These are phyloP conservation scores for Fistularia tabacaria DNA, from an alignment of 2,797 vertebrate species.

Conservation along the genomic window DNA sequence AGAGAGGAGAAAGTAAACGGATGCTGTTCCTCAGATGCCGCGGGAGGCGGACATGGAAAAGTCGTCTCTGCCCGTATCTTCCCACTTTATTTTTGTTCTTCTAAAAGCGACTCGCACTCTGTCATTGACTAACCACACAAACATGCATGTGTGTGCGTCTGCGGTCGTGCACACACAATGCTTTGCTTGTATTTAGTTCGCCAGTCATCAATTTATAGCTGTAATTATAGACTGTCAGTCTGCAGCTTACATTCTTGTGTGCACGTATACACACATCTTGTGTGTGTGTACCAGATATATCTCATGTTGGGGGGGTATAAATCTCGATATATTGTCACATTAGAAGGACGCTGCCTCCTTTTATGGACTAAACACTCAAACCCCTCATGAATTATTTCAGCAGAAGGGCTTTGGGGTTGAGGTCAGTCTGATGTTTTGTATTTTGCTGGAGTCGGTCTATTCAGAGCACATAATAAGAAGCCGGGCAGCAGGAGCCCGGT, in stretches of 20 bases:
- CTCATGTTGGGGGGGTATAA: background rate
- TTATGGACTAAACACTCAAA: too few relatives aligned
- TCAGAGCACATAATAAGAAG: too few relatives aligned
- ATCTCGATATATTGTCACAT: too few relatives aligned
- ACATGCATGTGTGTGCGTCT: conserved; percentile 3
- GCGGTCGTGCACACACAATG: background rate
- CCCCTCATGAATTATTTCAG: too few relatives aligned
- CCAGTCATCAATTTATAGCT: conserved; percentile 65
- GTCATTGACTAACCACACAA: conserved; percentile 65
- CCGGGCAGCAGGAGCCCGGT: too few relatives aligned
- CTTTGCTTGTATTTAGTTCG: conserved; percentile 41
- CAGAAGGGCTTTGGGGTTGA: too few relatives aligned
- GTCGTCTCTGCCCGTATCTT: conserved; percentile 36
- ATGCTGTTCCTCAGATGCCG: conserved; percentile 5
- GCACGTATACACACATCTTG: conserved; percentile 1
- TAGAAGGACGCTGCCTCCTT: too few relatives aligned
- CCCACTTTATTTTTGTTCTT: conserved; percentile 54
- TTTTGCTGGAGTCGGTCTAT: too few relatives aligned
- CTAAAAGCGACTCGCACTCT: conserved; percentile 59
- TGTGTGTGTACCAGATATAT: conserved; percentile 8
- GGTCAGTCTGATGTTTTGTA: too few relatives aligned
- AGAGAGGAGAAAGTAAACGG: background rate
- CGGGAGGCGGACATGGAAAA: conserved; percentile 35
- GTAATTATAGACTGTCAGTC: conserved; percentile 66
- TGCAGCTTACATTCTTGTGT: conserved; percentile 30